Percentiles rank a stretch among this genome's conserved stretches.
Evolutionary conservation across 2,797 vertebrate genomes (phyloP).

Genomic region (Amazona ochrocephala): DNA sequence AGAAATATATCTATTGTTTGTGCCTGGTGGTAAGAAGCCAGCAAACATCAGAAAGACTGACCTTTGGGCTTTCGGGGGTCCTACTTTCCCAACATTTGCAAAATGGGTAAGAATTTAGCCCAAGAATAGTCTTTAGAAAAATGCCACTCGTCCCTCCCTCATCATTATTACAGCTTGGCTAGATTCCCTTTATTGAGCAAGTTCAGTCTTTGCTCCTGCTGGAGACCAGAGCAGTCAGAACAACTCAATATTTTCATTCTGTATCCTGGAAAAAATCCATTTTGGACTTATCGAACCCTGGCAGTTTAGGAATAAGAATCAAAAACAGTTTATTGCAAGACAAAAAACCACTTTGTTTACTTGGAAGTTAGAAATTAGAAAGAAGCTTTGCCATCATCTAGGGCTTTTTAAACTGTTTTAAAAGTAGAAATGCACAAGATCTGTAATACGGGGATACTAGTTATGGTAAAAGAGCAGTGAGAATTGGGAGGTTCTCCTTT

Average conservation of each 20-base stretch:
- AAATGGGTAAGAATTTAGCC: background rate
- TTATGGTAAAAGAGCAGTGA: background rate
- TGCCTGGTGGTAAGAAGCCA: background rate
- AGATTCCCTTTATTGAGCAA: background rate
- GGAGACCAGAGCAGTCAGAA: background rate
- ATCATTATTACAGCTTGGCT: background rate
- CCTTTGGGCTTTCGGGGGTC: background rate
- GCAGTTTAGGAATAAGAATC: background rate
- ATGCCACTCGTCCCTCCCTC: background rate
- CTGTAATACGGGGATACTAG: background rate
- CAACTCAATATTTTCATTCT: background rate
- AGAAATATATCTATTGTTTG: background rate
- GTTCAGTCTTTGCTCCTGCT: background rate
- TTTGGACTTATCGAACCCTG: background rate
- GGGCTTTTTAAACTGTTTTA: background rate
- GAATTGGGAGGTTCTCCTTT: background rate
- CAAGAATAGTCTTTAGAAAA: background rate
- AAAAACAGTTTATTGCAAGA: background rate
- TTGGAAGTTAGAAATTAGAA: background rate
- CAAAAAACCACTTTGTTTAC: background rate
- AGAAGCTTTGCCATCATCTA: background rate
- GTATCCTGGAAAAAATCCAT: background rate
- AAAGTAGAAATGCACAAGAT: background rate
- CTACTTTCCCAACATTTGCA: background rate
- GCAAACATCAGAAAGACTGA: background rate